phyloP scores from a whole-genome alignment of 2,113 vertebrate genomes.

The Gnathonemus echidnorhynchus region DNA sequence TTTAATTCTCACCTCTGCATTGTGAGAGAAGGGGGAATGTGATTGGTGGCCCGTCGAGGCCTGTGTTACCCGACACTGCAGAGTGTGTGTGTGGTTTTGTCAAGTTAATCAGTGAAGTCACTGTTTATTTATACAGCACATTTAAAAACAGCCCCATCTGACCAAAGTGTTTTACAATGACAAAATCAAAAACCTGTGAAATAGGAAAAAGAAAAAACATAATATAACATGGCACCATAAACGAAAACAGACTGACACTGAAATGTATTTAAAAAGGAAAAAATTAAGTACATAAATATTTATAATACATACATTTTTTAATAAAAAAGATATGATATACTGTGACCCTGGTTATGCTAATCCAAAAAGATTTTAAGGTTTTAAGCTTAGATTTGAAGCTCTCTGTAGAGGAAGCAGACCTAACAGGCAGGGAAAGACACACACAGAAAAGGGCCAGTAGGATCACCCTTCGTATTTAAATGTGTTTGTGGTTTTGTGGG shows the following conservation, averaged over 20 bases:
- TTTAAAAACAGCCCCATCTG: background rate
- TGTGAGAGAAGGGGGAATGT: background rate
- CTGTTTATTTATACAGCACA: background rate
- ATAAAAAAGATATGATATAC: background rate
- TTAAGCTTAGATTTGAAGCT: background rate
- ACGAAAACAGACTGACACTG: background rate
- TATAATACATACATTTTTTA: background rate
- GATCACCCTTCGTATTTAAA: background rate
- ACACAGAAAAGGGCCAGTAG: background rate
- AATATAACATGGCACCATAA: background rate
- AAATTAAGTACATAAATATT: background rate
- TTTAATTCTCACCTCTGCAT: background rate
- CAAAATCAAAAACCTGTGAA: background rate
- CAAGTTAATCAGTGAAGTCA: background rate
- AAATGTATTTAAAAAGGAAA: background rate
- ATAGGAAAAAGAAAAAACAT: background rate
- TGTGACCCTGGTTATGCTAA: background rate
- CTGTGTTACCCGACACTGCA: background rate
- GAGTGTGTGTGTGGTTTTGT: background rate
- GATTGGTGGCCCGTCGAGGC: background rate
- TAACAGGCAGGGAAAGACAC: background rate
- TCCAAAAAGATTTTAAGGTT: background rate
- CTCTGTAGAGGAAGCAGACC: background rate
- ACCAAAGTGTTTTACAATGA: background rate
- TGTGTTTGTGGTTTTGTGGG: background rate